Conservation (phyloP, 1,140 invertebrate genomes). For the Drosophila arizonae region DNA sequence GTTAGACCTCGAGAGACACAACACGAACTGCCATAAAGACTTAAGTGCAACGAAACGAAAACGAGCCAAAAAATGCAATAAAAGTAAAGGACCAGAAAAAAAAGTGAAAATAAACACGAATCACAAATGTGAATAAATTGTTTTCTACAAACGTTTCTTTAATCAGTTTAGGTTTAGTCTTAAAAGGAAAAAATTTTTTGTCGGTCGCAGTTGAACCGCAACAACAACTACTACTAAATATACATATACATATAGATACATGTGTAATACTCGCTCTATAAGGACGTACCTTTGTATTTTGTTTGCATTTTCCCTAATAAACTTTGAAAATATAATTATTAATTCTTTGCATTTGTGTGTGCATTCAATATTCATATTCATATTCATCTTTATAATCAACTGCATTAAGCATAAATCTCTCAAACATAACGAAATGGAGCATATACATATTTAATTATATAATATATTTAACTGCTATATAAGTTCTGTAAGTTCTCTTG, state of each 20-base stretch:
- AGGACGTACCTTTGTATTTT: constrained; percentile 44
- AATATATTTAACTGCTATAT: constrained; percentile 3
- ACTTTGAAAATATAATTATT: constrained; percentile 57
- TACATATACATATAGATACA: constrained; percentile 27
- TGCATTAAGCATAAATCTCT: constrained; percentile 35
- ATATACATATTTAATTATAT: constrained; percentile 17
- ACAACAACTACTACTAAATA: constrained; percentile 42
- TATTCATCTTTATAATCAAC: constrained; percentile 8
- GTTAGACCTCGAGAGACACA: constrained; percentile 30
- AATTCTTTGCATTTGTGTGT: constrained; percentile 7
- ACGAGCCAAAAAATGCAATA: constrained; percentile 27
- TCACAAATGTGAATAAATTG: constrained; percentile 12
- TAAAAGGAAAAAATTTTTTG: constrained; percentile 36
- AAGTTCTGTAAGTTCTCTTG: background rate
- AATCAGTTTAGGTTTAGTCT: constrained; percentile 53
- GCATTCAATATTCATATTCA: background rate
- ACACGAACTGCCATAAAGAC: constrained; percentile 41
- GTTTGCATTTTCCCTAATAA: constrained; percentile 57
- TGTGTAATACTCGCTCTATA: constrained; percentile 43
- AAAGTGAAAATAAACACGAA: constrained; percentile 9
- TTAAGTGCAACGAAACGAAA: constrained; percentile 33
- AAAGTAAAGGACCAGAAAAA: background rate
- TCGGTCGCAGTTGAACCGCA: constrained; percentile 30
- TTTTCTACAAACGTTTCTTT: constrained; percentile 48
- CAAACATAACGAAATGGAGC: constrained; percentile 29